Percentiles rank a stretch among this genome's conserved stretches.
Conservation (phyloP, 2,888 invertebrate genomes). For the Drosophila histrio region DNA sequence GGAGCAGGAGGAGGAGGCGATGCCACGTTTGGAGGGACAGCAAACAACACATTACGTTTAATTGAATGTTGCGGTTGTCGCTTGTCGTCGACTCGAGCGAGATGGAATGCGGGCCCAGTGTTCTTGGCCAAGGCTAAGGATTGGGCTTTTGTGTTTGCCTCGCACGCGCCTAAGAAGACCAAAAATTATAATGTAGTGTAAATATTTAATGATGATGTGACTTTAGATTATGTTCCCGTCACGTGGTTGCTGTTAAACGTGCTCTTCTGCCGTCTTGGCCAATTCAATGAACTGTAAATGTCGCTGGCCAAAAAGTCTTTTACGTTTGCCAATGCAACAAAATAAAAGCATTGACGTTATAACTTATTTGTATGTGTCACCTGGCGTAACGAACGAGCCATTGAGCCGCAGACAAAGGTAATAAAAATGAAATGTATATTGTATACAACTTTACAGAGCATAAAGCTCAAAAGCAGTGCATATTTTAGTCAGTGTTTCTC, state of each 20-base stretch:
- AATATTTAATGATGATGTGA: slow-evolving; percentile 77
- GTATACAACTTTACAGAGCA: background rate
- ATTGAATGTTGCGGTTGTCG: slow-evolving; percentile 77
- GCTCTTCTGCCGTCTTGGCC: slow-evolving; percentile 39
- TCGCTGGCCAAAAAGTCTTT: slow-evolving; percentile 20
- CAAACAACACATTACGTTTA: slow-evolving; percentile 77
- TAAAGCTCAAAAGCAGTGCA: slow-evolving; percentile 7
- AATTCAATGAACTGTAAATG: slow-evolving; percentile 71
- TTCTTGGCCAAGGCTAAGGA: slow-evolving; percentile 22
- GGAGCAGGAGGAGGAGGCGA: background rate
- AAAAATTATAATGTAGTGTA: slow-evolving; percentile 78
- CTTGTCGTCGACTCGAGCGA: slow-evolving; percentile 36
- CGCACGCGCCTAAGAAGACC: slow-evolving; percentile 55
- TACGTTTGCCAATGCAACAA: slow-evolving; percentile 15
- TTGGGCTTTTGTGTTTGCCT: slow-evolving; percentile 34
- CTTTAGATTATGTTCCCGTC: slow-evolving; percentile 67
- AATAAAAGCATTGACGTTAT: slow-evolving; percentile 19
- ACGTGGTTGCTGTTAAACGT: slow-evolving; percentile 69
- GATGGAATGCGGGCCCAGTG: background rate
- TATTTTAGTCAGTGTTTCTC: slow-evolving; percentile 3
- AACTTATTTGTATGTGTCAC: slow-evolving; percentile 19
- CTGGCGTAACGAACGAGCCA: slow-evolving; percentile 7
- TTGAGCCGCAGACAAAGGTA: slow-evolving; percentile 37
- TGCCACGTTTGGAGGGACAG: slow-evolving; percentile 57
- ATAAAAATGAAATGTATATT: slow-evolving; percentile 27